Conservation (phyloP, 2,797 vertebrate species). For the Sardinella longiceps region DNA sequence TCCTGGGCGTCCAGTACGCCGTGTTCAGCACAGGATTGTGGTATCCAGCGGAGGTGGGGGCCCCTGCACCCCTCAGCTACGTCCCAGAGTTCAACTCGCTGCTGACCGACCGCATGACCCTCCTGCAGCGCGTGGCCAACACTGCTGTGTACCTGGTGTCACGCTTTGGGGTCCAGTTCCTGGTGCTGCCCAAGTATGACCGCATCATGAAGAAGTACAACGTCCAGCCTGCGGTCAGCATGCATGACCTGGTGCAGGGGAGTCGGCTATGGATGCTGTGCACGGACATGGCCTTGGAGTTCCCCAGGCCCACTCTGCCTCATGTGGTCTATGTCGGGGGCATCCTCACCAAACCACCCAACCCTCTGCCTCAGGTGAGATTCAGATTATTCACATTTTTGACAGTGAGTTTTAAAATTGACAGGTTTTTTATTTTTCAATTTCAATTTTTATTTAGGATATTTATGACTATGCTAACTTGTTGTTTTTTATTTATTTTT, state of each 20-base stretch:
- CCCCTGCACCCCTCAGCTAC: conserved; percentile 92
- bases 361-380: conserved; percentile 92
- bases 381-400: too few species aligned
- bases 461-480: too few species aligned
- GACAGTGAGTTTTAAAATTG: neutral
- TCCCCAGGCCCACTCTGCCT: conserved; percentile 94
- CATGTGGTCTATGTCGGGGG: conserved; percentile 98
- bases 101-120: conserved; percentile 93
- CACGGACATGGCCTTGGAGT: conserved; percentile 95
- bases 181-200: conserved; percentile 95
- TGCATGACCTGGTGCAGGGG: conserved; percentile 93
- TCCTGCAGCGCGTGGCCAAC: conserved; percentile 90
- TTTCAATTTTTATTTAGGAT: too few species aligned
- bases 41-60: conserved; percentile 97
- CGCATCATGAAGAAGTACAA: conserved; percentile 92
- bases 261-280: conserved; percentile 98
- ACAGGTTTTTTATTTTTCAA: too few species aligned
- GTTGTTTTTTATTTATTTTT: neutral
- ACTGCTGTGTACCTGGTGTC: conserved; percentile 90
- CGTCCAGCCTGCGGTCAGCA: conserved; percentile 83
- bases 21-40: conserved; percentile 98
- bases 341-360: conserved; percentile 92
- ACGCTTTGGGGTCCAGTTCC: conserved; percentile 90
- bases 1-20: conserved; percentile 90
- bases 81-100: conserved; percentile 99